phyloP scores from a whole-genome alignment of 2,113 vertebrate species.

The Emydocephalus ijimae region DNA sequence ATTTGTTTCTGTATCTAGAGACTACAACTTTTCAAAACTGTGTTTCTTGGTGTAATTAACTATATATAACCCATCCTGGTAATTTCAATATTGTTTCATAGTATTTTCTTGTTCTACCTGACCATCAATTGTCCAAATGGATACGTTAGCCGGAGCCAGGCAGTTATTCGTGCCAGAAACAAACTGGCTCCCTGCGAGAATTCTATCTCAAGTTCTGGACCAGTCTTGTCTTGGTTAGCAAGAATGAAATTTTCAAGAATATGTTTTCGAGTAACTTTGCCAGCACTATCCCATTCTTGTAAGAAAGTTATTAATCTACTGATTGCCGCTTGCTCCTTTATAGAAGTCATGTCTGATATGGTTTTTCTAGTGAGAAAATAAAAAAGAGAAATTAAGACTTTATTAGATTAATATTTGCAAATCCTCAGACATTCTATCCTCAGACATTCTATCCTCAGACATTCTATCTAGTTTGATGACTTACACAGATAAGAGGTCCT shows the following conservation, averaged over 20 bases:
- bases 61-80: not conserved
- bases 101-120: not conserved
- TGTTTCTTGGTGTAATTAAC: not conserved
- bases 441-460: not conserved
- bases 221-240: constrained; percentile 71
- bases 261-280: constrained; percentile 51
- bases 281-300: constrained; percentile 77
- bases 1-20: not conserved
- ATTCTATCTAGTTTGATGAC: not conserved
- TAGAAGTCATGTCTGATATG: constrained; percentile 62
- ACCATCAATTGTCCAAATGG: constrained; percentile 46
- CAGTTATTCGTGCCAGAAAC: constrained; percentile 79
- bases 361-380: constrained; percentile 15
- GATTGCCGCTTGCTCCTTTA: constrained; percentile 70
- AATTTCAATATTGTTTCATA: not conserved
- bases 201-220: constrained; percentile 78
- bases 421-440: not conserved
- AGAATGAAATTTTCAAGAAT: constrained; percentile 76
- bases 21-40: not conserved
- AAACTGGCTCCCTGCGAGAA: constrained; percentile 81
- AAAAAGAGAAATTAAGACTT: constrained; percentile 8
- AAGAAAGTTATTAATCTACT: constrained; percentile 73
- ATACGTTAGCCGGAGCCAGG: constrained; percentile 82
- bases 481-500: not conserved
- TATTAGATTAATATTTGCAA: not conserved